Evolutionary conservation across 2,113 vertebrate species (phyloP).

Genomic region (Apodemus sylvaticus): DNA sequence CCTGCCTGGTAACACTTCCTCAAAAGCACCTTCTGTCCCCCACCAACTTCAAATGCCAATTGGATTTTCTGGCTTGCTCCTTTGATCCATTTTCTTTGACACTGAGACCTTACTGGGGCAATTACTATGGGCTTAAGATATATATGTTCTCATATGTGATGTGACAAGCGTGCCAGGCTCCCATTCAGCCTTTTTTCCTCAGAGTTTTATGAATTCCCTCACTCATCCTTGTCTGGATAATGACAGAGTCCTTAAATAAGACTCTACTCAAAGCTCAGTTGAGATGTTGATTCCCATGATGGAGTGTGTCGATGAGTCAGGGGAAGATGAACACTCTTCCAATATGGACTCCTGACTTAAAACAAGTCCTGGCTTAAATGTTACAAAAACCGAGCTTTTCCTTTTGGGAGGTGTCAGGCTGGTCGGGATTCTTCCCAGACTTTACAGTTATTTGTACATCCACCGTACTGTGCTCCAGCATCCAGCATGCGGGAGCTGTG

Average conservation of each 20-base stretch:
- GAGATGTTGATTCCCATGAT: slow-evolving; percentile 46
- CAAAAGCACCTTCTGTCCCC: slow-evolving; percentile 10
- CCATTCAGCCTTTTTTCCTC: neutral
- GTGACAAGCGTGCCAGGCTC: neutral
- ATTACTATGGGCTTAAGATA: slow-evolving; percentile 35
- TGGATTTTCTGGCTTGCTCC: slow-evolving; percentile 47
- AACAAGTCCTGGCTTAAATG: neutral
- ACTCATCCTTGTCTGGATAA: slow-evolving; percentile 36
- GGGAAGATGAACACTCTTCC: neutral
- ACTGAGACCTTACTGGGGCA: neutral
- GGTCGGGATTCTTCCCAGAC: neutral
- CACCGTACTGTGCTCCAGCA: neutral
- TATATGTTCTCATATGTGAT: slow-evolving; percentile 43
- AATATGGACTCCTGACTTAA: slow-evolving; percentile 1
- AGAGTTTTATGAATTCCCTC: slow-evolving; percentile 43
- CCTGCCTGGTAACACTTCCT: neutral
- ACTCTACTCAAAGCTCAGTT: slow-evolving; percentile 38
- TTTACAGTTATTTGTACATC: neutral
- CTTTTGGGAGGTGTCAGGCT: neutral
- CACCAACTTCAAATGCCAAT: slow-evolving; percentile 2
- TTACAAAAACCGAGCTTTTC: neutral
- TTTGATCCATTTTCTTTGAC: slow-evolving; percentile 48
- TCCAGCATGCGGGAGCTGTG: neutral
- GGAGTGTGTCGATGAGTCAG: neutral
- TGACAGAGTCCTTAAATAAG: slow-evolving; percentile 39